Evolutionary conservation across 2,113 vertebrate genomes (phyloP).

Genomic region (Carollia perspicillata): DNA sequence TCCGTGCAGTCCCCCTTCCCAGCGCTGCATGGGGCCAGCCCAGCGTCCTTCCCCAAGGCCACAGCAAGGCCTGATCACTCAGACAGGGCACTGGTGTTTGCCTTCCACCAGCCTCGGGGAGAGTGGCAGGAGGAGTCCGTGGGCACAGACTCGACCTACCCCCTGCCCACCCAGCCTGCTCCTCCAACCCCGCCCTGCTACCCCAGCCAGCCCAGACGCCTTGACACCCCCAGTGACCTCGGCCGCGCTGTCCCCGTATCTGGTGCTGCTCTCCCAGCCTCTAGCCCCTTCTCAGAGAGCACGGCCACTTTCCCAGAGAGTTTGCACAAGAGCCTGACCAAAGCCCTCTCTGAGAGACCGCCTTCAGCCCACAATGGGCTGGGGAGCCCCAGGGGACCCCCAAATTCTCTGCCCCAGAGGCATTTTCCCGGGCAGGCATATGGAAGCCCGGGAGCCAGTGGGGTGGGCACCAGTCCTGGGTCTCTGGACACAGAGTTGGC

Average conservation of each 20-base stretch:
- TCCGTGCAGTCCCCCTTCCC: constrained; percentile 89
- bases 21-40: constrained; percentile 82
- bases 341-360: constrained; percentile 83
- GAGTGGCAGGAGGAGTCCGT: constrained; percentile 83
- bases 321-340: constrained; percentile 84
- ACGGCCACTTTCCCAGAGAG: constrained; percentile 83
- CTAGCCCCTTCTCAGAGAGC: constrained; percentile 87
- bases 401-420: constrained; percentile 86
- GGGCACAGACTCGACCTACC: constrained; percentile 79
- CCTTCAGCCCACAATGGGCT: constrained; percentile 79
- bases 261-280: constrained; percentile 86
- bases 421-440: constrained; percentile 89
- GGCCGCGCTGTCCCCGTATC: constrained; percentile 83
- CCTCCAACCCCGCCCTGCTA: constrained; percentile 81
- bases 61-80: constrained; percentile 81
- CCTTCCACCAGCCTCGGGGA: constrained; percentile 83
- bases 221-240: constrained; percentile 82
- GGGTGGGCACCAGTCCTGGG: constrained; percentile 78
- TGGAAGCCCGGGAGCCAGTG: constrained; percentile 76
- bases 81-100: constrained; percentile 80
- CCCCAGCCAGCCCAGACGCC: constrained; percentile 82
- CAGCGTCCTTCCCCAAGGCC: constrained; percentile 83
- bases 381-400: constrained; percentile 84
- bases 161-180: constrained; percentile 73
- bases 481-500: constrained; percentile 85